phyloP scores from a whole-genome alignment of 2,113 vertebrate genomes.

The Anoura caudifer region DNA sequence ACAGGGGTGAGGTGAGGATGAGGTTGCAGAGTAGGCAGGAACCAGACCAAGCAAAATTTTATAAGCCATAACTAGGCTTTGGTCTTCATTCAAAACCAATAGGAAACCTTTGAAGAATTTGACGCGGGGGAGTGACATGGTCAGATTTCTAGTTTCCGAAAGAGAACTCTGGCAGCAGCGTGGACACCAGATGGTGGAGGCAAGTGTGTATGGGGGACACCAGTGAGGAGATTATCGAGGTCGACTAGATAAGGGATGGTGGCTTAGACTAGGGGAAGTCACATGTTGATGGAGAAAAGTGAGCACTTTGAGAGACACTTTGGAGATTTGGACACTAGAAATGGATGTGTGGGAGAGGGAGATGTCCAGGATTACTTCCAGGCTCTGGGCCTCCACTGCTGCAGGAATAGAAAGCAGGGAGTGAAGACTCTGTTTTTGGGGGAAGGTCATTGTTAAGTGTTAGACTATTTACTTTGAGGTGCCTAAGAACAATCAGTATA shows the following conservation, averaged over 20 bases:
- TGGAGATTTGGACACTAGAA: not conserved
- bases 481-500: not conserved
- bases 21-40: not conserved
- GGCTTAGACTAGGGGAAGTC: not conserved
- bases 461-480: not conserved
- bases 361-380: not conserved
- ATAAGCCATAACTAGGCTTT: not conserved
- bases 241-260: not conserved
- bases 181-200: not conserved
- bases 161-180: not conserved
- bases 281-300: not conserved
- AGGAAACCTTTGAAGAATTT: not conserved
- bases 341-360: not conserved
- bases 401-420: not conserved
- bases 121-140: not conserved
- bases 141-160: not conserved
- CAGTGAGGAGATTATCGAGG: not conserved
- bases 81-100: not conserved
- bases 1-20: not conserved
- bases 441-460: not conserved
- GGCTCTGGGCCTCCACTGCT: not conserved
- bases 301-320: not conserved
- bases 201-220: not conserved
- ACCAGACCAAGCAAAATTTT: not conserved
- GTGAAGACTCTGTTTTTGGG: not conserved